Percentiles rank a stretch among this genome's conserved stretches.
phyloP scores from a whole-genome alignment of 2,888 invertebrate species.

The Patella pellucida region DNA sequence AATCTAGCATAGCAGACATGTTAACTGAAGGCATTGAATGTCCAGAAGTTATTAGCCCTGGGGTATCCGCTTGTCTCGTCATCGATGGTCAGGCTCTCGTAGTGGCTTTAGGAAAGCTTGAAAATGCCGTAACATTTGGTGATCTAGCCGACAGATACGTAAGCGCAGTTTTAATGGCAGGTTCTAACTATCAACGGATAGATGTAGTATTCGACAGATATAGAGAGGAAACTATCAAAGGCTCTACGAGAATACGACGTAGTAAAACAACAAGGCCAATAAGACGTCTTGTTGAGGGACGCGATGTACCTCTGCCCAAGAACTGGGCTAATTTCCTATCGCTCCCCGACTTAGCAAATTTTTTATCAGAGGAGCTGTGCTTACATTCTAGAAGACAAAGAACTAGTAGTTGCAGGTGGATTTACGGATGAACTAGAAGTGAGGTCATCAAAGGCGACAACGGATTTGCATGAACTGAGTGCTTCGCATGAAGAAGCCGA shows the following conservation, averaged over 20 bases:
- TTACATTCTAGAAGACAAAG: background rate
- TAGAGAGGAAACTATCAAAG: background rate
- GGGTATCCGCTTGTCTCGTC: background rate
- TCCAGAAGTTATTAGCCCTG: background rate
- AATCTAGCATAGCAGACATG: background rate
- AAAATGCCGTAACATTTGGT: background rate
- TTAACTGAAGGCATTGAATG: slow-evolving; percentile 1
- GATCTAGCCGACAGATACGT: background rate
- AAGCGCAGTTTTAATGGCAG: background rate
- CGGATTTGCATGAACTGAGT: background rate
- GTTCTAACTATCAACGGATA: background rate
- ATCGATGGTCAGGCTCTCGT: background rate
- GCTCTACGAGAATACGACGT: background rate
- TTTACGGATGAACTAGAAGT: background rate
- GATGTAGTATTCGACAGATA: background rate
- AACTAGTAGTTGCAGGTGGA: background rate
- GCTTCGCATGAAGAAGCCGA: background rate
- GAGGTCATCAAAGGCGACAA: background rate
- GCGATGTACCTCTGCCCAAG: background rate
- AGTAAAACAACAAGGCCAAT: background rate
- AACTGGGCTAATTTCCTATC: background rate
- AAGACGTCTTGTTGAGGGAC: background rate
- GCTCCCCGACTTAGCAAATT: background rate
- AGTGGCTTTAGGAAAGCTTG: background rate
- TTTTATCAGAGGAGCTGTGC: background rate